These are phyloP conservation scores for Leucophenga montana DNA, from an alignment of 2,888 invertebrate species.

Conservation along the genomic window DNA sequence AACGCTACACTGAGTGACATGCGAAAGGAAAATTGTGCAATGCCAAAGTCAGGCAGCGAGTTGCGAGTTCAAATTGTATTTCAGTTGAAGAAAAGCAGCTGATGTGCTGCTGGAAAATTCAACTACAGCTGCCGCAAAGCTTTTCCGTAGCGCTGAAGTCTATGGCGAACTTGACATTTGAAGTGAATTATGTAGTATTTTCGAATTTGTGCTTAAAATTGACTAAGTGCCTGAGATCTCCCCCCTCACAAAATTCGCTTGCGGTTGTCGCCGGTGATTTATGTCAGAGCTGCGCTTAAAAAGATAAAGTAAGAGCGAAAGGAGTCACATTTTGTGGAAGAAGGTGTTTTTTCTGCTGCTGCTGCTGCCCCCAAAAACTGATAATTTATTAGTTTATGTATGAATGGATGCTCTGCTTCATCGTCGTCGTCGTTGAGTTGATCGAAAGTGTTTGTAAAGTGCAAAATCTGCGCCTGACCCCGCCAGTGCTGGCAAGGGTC, in stretches of 20 bases:
- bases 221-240: too few species aligned
- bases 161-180: conserved; percentile 55
- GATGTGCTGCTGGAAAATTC: not conserved
- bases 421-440: too few species aligned
- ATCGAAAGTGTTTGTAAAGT: too few species aligned
- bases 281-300: too few species aligned
- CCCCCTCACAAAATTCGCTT: not conserved
- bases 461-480: too few species aligned
- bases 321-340: too few species aligned
- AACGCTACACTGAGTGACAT: not conserved
- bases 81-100: not conserved
- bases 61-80: not conserved
- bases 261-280: not conserved
- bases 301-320: too few species aligned
- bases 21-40: conserved; percentile 11
- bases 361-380: not conserved
- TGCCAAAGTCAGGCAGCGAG: not conserved
- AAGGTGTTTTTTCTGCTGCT: not conserved
- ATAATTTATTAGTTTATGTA: conserved; percentile 20
- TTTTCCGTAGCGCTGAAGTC: not conserved
- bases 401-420: too few species aligned
- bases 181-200: conserved; percentile 63
- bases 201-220: conserved; percentile 13
- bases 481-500: too few species aligned
- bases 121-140: not conserved